Evolutionary conservation across 1,140 invertebrate genomes (phyloP).

Genomic region (Papilio aristodemus): DNA sequence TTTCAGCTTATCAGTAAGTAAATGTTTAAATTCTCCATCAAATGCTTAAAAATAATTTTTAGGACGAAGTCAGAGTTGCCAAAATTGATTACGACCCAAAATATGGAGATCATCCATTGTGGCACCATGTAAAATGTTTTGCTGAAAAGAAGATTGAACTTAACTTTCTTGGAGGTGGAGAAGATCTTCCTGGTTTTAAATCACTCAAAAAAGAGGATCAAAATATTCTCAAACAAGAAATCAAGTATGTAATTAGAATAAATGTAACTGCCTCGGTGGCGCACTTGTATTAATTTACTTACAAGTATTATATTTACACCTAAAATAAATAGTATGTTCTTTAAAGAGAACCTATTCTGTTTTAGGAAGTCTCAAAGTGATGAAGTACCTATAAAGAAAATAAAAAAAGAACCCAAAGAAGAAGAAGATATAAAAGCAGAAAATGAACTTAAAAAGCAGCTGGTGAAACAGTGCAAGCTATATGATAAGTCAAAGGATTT

Average conservation of each 20-base stretch:
- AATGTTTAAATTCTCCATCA: background rate
- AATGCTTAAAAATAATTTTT: constrained; percentile 34
- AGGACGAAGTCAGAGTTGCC: constrained; percentile 90
- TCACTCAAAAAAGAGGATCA: constrained; percentile 88
- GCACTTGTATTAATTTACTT: no score
- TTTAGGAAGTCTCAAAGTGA: constrained; percentile 81
- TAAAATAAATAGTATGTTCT: no score
- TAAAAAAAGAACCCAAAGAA: constrained; percentile 84
- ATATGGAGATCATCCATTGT: constrained; percentile 90
- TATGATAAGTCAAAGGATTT: constrained; percentile 86
- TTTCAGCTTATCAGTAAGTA: background rate
- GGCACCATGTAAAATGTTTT: constrained; percentile 98
- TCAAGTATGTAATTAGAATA: constrained; percentile 84
- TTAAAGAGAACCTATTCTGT: constrained; percentile 20
- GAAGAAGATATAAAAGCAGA: constrained; percentile 75
- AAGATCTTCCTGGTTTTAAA: constrained; percentile 87
- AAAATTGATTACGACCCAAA: constrained; percentile 93
- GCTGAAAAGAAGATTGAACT: constrained; percentile 87
- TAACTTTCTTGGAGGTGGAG: constrained; percentile 87
- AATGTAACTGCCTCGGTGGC: no score
- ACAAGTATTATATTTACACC: no score
- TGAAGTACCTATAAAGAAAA: constrained; percentile 84
- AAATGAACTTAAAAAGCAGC: constrained; percentile 78
- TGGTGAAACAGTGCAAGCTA: constrained; percentile 89
- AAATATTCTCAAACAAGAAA: constrained; percentile 83